These are phyloP conservation scores for Petrosia ficiformis DNA, from an alignment of 37 sponge, comb jelly and placozoan genomes.

Conservation along the genomic window DNA sequence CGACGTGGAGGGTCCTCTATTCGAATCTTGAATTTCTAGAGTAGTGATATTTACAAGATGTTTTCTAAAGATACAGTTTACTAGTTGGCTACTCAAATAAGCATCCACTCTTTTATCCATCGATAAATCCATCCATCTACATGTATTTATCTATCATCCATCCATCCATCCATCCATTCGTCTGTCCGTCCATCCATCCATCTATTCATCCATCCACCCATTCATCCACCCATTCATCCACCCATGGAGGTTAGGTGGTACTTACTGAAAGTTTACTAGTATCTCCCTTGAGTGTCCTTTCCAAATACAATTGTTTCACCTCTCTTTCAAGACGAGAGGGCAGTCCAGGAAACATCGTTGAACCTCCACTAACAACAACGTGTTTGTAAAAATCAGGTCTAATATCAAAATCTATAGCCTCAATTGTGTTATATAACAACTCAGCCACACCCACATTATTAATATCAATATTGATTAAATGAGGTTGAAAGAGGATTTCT, in stretches of 20 bases:
- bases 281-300: conserved; percentile 95
- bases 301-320: conserved; percentile 98
- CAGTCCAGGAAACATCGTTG: conserved; percentile 99
- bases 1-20: conserved; percentile 99
- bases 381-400: conserved; percentile 98
- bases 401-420: conserved; percentile 98
- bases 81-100: no score
- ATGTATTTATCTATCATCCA: no score
- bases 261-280: conserved; percentile 86
- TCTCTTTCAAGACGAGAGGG: conserved; percentile 98
- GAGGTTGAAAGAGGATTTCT: conserved; percentile 98
- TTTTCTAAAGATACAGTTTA: neutral
- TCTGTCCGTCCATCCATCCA: no score
- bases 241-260: no score
- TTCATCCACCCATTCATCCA: no score
- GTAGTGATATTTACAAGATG: neutral
- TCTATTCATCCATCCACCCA: no score
- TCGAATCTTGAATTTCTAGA: conserved; percentile 98
- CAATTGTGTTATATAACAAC: conserved; percentile 96
- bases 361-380: conserved; percentile 97
- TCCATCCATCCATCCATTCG: no score
- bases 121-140: no score
- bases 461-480: conserved; percentile 92
- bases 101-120: no score
- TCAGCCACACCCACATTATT: conserved; percentile 97